These are phyloP conservation scores for Dioctria rufipes DNA, from an alignment of 2,888 invertebrate genomes.

Conservation along the genomic window DNA sequence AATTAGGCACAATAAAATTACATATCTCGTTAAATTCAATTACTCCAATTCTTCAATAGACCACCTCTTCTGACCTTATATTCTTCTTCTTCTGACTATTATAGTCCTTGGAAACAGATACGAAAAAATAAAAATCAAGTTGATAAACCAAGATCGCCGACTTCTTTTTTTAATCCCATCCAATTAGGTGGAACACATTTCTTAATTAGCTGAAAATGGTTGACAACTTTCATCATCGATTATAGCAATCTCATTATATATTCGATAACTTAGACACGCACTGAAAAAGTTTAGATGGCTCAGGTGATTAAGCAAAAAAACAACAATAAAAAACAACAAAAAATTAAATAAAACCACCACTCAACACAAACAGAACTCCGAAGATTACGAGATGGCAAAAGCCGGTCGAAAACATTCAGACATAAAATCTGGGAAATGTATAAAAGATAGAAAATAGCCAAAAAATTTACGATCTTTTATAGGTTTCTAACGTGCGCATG, in stretches of 20 bases:
- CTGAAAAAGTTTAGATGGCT: slow-evolving; percentile 23
- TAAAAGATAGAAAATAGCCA: slow-evolving; percentile 4
- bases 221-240: slow-evolving; percentile 49
- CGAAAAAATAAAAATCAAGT: slow-evolving; percentile 1
- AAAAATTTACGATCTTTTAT: slow-evolving; percentile 38
- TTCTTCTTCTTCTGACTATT: too few relatives aligned
- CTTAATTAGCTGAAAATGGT: slow-evolving; percentile 46
- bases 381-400: neutral
- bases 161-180: slow-evolving; percentile 30
- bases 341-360: slow-evolving; percentile 24
- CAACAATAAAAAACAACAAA: neutral
- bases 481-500: slow-evolving; percentile 40
- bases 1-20: too few relatives aligned
- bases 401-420: neutral
- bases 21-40: too few relatives aligned
- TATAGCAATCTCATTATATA: slow-evolving; percentile 44
- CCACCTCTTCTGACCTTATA: neutral
- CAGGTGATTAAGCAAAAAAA: neutral
- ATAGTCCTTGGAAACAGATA: slow-evolving; percentile 25
- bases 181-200: slow-evolving; percentile 42
- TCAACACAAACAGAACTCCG: neutral
- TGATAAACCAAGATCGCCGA: neutral
- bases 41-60: neutral
- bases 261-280: slow-evolving; percentile 31
- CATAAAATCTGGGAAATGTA: slow-evolving; percentile 14